These are phyloP conservation scores for Drosophila leontia DNA, from an alignment of 1,140 invertebrate genomes.

Conservation along the genomic window DNA sequence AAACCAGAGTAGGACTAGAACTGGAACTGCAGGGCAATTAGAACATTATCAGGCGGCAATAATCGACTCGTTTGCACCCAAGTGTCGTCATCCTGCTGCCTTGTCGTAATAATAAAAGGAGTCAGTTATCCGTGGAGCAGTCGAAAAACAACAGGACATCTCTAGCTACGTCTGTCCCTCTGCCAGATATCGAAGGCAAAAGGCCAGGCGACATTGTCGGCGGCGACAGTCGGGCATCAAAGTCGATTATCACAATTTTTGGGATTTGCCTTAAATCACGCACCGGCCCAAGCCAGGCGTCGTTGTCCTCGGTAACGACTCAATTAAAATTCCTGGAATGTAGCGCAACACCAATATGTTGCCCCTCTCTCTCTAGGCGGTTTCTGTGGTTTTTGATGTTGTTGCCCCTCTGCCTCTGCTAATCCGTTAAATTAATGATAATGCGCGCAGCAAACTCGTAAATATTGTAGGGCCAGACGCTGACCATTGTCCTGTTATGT, in stretches of 20 bases:
- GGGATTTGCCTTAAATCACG: constrained; percentile 81
- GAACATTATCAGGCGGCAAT: constrained; percentile 81
- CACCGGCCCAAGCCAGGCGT: constrained; percentile 28
- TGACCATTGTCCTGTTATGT: constrained; percentile 18
- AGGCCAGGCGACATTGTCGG: constrained; percentile 25
- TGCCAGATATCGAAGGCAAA: constrained; percentile 4
- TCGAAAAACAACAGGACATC: constrained; percentile 52
- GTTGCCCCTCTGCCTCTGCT: constrained; percentile 40
- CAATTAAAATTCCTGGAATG: constrained; percentile 79
- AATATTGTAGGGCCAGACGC: constrained; percentile 36
- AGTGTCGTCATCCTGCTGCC: constrained; percentile 64
- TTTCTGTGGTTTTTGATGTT: constrained; percentile 74
- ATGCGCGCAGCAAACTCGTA: constrained; percentile 69
- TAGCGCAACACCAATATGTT: constrained; percentile 19
- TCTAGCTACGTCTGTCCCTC: not conserved
- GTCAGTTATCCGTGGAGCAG: constrained; percentile 22
- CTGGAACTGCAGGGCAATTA: constrained; percentile 70
- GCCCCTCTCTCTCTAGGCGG: constrained; percentile 30
- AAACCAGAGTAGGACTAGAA: not conserved
- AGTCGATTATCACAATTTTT: constrained; percentile 80
- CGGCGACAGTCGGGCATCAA: constrained; percentile 65
- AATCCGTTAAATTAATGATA: constrained; percentile 81
- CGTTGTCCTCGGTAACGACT: constrained; percentile 47
- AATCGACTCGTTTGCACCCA: constrained; percentile 81
- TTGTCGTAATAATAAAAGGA: constrained; percentile 66